These are phyloP conservation scores for Pseudomyrmex flavicornis DNA, from an alignment of 1,140 invertebrate genomes.

Conservation along the genomic window DNA sequence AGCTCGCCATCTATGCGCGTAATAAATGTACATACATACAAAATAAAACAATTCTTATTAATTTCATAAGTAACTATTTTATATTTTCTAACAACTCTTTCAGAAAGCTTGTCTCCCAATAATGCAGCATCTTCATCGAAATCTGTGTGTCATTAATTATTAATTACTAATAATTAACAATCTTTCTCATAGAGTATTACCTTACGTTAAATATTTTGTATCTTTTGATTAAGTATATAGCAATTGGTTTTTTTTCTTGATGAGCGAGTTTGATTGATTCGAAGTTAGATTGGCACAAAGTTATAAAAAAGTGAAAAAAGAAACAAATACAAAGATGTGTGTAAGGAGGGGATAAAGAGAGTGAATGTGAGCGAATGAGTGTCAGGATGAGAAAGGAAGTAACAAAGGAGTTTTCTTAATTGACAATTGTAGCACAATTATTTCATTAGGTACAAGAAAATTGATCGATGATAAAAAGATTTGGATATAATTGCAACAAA, in stretches of 20 bases:
- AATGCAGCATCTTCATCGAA: slow-evolving; percentile 18
- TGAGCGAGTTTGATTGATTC: slow-evolving; percentile 19
- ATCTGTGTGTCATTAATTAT: not conserved
- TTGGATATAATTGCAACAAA: slow-evolving; percentile 73
- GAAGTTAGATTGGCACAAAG: slow-evolving; percentile 18
- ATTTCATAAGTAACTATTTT: not conserved
- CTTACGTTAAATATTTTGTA: slow-evolving; percentile 5
- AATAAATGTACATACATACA: too few species aligned
- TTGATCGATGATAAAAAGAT: slow-evolving; percentile 75
- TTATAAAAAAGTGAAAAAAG: slow-evolving; percentile 42
- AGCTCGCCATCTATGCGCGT: too few species aligned
- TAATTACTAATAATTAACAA: slow-evolving; percentile 15
- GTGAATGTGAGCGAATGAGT: slow-evolving; percentile 44
- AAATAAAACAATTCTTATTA: too few species aligned
- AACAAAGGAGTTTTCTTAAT: slow-evolving; percentile 81
- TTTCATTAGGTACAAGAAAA: slow-evolving; percentile 80
- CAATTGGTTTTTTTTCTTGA: not conserved
- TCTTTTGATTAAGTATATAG: slow-evolving; percentile 14
- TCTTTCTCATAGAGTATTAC: slow-evolving; percentile 4
- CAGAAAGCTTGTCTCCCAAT: not conserved
- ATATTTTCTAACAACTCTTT: slow-evolving; percentile 5
- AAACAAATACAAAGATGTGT: slow-evolving; percentile 29
- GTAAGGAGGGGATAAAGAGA: slow-evolving; percentile 52
- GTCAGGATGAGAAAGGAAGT: slow-evolving; percentile 54
- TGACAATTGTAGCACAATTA: slow-evolving; percentile 80